Percentiles rank a stretch among this genome's conserved stretches.
phyloP scores from a whole-genome alignment of 64 coral and sea anemone species.

The Dendronephthya gigantea region DNA sequence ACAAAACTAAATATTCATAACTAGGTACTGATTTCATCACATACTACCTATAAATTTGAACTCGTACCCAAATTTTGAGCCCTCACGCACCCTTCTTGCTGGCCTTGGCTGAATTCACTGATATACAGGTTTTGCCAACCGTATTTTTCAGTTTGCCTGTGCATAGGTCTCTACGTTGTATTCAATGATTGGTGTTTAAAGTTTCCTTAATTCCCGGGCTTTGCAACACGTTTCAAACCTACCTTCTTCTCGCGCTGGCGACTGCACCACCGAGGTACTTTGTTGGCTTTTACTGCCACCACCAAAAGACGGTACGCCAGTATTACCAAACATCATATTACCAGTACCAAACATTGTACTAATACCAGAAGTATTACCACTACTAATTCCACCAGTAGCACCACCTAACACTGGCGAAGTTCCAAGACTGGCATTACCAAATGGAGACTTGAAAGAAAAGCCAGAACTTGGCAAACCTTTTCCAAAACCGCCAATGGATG shows the following conservation, averaged over 20 bases:
- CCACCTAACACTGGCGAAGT: not conserved
- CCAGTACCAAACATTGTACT: not conserved
- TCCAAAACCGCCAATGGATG: not conserved
- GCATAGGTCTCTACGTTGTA: no score
- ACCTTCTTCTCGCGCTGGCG: not conserved
- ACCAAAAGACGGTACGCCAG: not conserved
- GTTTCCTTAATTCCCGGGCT: no score
- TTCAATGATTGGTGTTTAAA: no score
- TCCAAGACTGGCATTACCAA: not conserved
- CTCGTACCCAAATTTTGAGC: no score
- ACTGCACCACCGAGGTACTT: not conserved
- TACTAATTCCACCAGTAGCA: not conserved
- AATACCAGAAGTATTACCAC: not conserved
- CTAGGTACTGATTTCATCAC: no score
- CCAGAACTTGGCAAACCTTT: not conserved
- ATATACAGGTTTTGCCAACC: no score
- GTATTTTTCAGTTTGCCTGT: no score
- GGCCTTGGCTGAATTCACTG: no score
- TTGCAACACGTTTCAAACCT: not conserved
- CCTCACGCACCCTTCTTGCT: no score
- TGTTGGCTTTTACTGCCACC: not conserved
- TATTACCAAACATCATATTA: not conserved
- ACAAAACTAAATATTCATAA: no score
- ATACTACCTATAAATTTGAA: not conserved
- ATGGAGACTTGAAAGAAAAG: not conserved